Evolutionary conservation across 2,888 invertebrate genomes (phyloP), one percentile per base, ranked within the genome.

Genomic region (Cephus sareptanus): DNA sequence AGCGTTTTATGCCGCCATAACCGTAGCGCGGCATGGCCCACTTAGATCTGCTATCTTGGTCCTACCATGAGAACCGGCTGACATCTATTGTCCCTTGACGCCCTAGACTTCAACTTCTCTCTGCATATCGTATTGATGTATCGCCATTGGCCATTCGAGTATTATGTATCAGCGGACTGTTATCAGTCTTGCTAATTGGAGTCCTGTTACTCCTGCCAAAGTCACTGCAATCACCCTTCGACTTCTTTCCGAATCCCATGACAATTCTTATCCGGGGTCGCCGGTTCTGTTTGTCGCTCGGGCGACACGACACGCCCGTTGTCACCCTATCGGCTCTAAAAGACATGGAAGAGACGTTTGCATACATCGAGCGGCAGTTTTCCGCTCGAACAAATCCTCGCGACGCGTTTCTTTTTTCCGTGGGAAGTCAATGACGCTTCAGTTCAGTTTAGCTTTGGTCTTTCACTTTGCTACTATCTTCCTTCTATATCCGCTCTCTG

Each of bases 1-100:
- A 90, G 86, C 90, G 89, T 91, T 91, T 91, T 91, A 91, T 91
- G 90, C 85, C 84, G 87, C 90, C 87, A 91, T 91, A 91, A 91
- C 91, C 91, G 86, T 91, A 90, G 90, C 89, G 83, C 85, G 86
- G 89, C 88, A 91, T 91, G 89, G 91, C 91, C 91, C 90, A 91
- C 91, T 91, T 91, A 91, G 91, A 91, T 91, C 90, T 86, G 85
- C 88, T 91, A 91, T 91, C 91, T 85, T 84, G 85, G 83, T 83
- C 85, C 87, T 84, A 85, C 81, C 84, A 83, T 83, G 83, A 83
- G 82, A 84, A 84, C 85, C 86, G 82, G 80, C 86, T 86, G 87
- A 87, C 89, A 90, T 89, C 86, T 90, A 89, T 90, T 89, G 89
- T 90, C 88, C 87, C 86, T 81, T 71, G 75, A 37, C 83, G 84